Conservation (phyloP, 2,797 vertebrate species). For the Bovichtus diacanthus region DNA sequence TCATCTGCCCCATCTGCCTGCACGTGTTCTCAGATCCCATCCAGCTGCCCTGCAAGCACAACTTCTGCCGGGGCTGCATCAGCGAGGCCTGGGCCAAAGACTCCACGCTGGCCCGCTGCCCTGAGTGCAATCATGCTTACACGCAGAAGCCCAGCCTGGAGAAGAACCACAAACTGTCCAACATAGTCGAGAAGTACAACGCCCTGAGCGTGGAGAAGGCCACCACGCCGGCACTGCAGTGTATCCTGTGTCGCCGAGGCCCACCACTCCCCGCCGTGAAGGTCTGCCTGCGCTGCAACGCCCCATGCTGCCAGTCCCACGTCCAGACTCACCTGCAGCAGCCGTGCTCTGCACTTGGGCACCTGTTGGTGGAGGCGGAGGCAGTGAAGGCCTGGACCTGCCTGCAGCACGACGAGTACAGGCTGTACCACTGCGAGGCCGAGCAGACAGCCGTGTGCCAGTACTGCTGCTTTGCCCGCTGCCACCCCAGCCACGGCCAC, state of each 20-base stretch:
- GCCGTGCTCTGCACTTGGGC: constrained; percentile 96
- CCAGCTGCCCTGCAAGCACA: constrained; percentile 99
- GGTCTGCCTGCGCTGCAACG: constrained; percentile 97
- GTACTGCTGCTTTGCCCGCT: constrained; percentile 99
- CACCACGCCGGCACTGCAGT: constrained; percentile 87
- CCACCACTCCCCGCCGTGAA: constrained; percentile 96
- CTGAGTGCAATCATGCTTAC: constrained; percentile 99
- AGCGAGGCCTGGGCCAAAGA: constrained; percentile 99
- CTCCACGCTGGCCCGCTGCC: constrained; percentile 94
- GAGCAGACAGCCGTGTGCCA: constrained; percentile 99
- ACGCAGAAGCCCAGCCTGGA: constrained; percentile 97
- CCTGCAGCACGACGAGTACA: constrained; percentile 98
- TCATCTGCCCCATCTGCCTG: constrained; percentile 99
- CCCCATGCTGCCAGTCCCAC: constrained; percentile 98
- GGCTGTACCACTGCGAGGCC: constrained; percentile 98
- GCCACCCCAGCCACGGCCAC: constrained; percentile 96
- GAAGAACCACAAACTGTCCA: constrained; percentile 99
- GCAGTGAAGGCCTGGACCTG: constrained; percentile 98
- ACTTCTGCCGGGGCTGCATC: constrained; percentile 99
- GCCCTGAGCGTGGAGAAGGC: constrained; percentile 84
- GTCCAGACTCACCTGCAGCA: constrained; percentile 99
- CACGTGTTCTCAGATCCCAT: constrained; percentile 99
- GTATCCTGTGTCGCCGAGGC: constrained; percentile 97
- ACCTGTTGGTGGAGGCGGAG: constrained; percentile 97
- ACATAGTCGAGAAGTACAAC: constrained; percentile 99